phyloP scores from a whole-genome alignment of 2,113 vertebrate species.

The Progne subis region DNA sequence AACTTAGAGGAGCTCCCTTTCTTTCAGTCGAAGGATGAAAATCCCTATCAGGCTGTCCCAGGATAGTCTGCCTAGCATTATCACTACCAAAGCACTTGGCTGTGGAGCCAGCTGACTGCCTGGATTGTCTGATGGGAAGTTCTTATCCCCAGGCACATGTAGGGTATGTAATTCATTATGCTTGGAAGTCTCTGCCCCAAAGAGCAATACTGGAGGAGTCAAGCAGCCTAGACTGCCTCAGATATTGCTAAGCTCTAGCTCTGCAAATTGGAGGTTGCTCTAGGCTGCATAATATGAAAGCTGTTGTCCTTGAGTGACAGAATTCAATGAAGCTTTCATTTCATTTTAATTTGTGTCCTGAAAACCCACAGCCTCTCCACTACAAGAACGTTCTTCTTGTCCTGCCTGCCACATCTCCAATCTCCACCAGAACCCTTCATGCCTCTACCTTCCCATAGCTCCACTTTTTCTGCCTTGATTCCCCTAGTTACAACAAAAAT shows the following conservation, averaged over 20 bases:
- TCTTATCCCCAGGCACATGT: neutral
- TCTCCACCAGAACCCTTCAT: neutral
- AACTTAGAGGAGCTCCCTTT: neutral
- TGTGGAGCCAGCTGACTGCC: neutral
- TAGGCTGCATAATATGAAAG: neutral
- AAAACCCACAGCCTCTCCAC: neutral
- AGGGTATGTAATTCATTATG: neutral
- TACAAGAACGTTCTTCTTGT: neutral
- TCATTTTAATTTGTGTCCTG: neutral
- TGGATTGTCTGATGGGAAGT: neutral
- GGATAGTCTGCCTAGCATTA: neutral
- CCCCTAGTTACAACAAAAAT: neutral
- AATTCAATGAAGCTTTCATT: neutral
- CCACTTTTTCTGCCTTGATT: neutral
- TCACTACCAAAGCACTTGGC: rapidly evolving
- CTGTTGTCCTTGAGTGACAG: neutral
- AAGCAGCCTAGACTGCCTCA: neutral
- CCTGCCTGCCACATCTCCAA: neutral
- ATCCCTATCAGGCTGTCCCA: neutral
- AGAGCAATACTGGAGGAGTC: neutral
- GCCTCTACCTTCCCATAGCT: neutral
- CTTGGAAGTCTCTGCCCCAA: neutral
- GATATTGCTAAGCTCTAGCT: neutral
- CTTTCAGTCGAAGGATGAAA: neutral
- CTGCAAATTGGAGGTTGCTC: neutral